phyloP scores from a whole-genome alignment of 2,113 vertebrate genomes.

The Phalacrocorax pelagicus region DNA sequence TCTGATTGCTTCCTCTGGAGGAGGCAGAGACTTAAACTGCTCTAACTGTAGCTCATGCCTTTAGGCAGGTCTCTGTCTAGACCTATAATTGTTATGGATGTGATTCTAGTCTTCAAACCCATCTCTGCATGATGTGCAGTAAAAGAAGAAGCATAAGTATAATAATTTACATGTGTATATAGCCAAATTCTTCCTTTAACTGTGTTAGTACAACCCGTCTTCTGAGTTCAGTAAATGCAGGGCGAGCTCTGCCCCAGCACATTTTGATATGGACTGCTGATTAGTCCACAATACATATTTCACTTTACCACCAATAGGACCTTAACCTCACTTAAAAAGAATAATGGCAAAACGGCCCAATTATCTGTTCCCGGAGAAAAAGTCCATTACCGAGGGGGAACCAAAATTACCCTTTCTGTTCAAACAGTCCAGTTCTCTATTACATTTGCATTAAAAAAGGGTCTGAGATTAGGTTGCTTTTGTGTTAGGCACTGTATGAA shows the following conservation, averaged over 20 bases:
- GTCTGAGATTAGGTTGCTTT: constrained; percentile 36
- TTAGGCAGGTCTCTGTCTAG: constrained; percentile 13
- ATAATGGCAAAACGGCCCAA: constrained; percentile 55
- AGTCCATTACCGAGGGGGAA: constrained; percentile 16
- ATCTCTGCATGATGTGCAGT: background rate
- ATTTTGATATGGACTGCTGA: constrained; percentile 26
- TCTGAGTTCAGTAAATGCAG: constrained; percentile 5
- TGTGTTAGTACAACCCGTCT: constrained; percentile 4
- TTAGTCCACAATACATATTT: constrained; percentile 42
- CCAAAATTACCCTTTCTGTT: constrained; percentile 57
- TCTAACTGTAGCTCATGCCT: background rate
- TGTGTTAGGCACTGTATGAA: constrained; percentile 19
- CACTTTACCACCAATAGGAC: background rate
- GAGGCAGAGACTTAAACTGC: background rate
- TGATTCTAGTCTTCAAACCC: constrained; percentile 16
- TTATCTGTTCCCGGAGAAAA: constrained; percentile 43
- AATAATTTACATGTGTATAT: background rate
- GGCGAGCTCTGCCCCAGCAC: constrained; percentile 23
- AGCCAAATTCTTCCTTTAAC: constrained; percentile 1
- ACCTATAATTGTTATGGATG: background rate
- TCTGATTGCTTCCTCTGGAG: background rate
- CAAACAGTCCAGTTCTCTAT: constrained; percentile 34
- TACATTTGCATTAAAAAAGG: constrained; percentile 57
- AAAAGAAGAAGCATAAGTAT: background rate
- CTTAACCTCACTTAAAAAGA: constrained; percentile 57